Base-by-base conservation (phyloP, 53 echinoderm and acorn worm species). In the Apostichopus leukothele region DNA sequence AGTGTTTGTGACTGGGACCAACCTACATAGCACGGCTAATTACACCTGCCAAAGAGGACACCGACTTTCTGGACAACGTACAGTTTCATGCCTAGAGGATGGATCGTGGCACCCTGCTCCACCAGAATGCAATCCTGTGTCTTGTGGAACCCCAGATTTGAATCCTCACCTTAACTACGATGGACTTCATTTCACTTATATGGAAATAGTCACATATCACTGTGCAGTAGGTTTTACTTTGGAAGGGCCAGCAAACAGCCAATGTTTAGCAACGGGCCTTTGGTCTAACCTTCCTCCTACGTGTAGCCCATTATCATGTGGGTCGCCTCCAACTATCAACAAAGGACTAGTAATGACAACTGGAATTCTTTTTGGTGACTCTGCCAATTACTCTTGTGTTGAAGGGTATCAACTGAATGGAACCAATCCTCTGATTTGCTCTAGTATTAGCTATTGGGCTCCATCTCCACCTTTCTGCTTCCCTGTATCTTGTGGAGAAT, bases 41-140 rank as follows among this genome's bases (percentile, higher is more conserved):
- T 97, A 95, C 77, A 60, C 83, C 7, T 97, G 98, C 50, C 67
- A 94, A 59, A 8, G 21, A n/a, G 98, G 98, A 1, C 94, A 93
- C 73, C 74, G 74, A 13, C 50, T 78, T 22, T 12, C 14, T 14
- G 86, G 89, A 18, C 60, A 81, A 81, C 55, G 9, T 1, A 21
- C 21, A 19, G 54, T 50, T 14, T 89, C 52, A 50, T 95, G 95
- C 79, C 83, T 81, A 22, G 57, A 91, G 4, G 67, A 88, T 21
- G 87, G 90, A 23, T 20, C 71, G 14, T 95, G 95, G 95, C 89
- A 85, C 53, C 39, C 25, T 18, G 5, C 51, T 9, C 52, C 76
- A 52, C 92, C 92, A 5, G 1, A 26, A 23, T 95, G 95, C 55
- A 79, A 60, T 60, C 91, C 88, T 13, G 73, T 93, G 13, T 75